Evolutionary conservation across 2,797 vertebrate species (phyloP), one percentile per base, ranked within the genome.

Genomic region (Antennarius maculatus): DNA sequence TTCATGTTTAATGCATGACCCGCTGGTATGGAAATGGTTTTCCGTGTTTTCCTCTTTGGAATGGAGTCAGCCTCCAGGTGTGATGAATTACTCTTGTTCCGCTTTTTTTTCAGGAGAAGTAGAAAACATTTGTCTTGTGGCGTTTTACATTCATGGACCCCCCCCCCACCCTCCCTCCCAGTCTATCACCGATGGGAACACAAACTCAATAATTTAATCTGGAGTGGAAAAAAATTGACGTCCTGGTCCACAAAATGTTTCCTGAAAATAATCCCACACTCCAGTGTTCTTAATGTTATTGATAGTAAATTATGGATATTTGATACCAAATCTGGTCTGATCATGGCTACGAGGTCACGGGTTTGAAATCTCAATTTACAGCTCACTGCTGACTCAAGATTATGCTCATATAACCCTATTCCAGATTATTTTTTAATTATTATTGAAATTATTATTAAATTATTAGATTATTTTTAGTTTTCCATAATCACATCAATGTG

Each of bases 71-170:
- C 78, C 76, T 81, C 13, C 77, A 69, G 74, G 69, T 63, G 79
- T 87, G 82, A 91, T 84, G 67, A 69, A 89, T 88, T 66, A 65
- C 69, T 69, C 58, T 72, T 7, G 34, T 60, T 74, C 66, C 53
- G 66, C 77, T 76, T 76, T 89, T 76, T 89, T 23, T 1, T 78
- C 69, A 52, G 43, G 60, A 81, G 77, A 71, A 86, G 86, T 80
- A 37, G 74, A 75, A 82, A 86, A 79, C 86, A 88, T 90, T 89
- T 76, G 80, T 91, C 86, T 85, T 75, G 67, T 71, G 66, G 70
- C 75, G 74, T 68, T 81, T 84, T 78, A 52, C 68, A 76, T 82
- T 74, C 65, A 41, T 47, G 56, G n/a, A 4, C 31, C 63, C 53
- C 34, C 54, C 42, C 67, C 23, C 1, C 23, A 1, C 23, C 23